phyloP scores from a whole-genome alignment of 2,113 vertebrate species.

The Triplophysa tibetana region DNA sequence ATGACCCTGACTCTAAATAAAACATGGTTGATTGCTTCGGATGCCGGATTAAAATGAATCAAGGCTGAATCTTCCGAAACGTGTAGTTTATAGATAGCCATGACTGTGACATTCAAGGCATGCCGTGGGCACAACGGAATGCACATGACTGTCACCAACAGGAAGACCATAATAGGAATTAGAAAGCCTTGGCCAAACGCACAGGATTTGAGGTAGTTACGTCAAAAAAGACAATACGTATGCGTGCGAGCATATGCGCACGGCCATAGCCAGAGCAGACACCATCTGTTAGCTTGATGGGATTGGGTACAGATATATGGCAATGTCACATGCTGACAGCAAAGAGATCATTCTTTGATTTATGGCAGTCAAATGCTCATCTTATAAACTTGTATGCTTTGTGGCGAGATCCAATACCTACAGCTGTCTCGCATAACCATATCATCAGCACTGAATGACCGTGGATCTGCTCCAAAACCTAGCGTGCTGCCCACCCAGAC shows the following conservation, averaged over 20 bases:
- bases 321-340: slow-evolving; percentile 27
- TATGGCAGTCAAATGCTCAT: slow-evolving; percentile 14
- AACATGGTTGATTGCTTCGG: neutral
- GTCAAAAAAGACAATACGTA: neutral
- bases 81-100: slow-evolving; percentile 30
- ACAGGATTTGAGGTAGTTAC: neutral
- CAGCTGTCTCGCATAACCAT: neutral
- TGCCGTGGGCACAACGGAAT: slow-evolving; percentile 6
- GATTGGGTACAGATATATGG: slow-evolving; percentile 27
- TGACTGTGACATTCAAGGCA: slow-evolving; percentile 34
- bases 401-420: neutral
- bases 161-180: slow-evolving; percentile 23
- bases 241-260: slow-evolving; percentile 1
- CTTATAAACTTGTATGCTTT: slow-evolving; percentile 21
- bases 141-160: slow-evolving; percentile 1
- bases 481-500: neutral
- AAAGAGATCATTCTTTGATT: slow-evolving; percentile 9
- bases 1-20: slow-evolving; percentile 33
- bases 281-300: slow-evolving; percentile 29
- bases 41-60: slow-evolving; percentile 38
- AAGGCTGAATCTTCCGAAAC: slow-evolving; percentile 24
- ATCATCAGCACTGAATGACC: neutral
- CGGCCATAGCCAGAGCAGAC: neutral
- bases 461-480: neutral
- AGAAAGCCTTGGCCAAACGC: neutral